A percentile compares a stretch with the other conserved stretches of the same genome.
phyloP scores from a whole-genome alignment of 2,797 vertebrate species.

The Sylvia borin region DNA sequence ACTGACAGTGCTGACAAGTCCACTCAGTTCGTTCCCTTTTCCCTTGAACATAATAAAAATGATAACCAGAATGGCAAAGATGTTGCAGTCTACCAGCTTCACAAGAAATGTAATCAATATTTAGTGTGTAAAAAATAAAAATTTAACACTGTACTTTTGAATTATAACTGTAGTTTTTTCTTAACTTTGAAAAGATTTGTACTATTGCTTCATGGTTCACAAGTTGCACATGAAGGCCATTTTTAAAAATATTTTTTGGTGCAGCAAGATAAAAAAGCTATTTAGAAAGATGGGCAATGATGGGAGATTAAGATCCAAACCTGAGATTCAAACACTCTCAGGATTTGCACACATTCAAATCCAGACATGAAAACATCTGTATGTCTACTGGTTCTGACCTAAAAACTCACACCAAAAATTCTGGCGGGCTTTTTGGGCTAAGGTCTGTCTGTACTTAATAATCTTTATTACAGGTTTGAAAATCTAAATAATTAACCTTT shows the following conservation, averaged over 20 bases:
- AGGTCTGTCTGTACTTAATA: neutral
- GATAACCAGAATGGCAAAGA: neutral
- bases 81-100: neutral
- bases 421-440: neutral
- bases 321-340: neutral
- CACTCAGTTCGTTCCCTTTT: neutral
- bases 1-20: neutral
- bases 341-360: neutral
- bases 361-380: neutral
- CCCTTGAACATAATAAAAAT: neutral
- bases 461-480: neutral
- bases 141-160: neutral
- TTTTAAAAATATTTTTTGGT: no score
- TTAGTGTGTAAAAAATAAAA: neutral
- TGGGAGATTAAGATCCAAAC: neutral
- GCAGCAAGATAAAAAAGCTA: neutral
- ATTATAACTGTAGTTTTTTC: neutral
- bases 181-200: neutral
- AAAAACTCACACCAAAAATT: neutral
- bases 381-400: neutral
- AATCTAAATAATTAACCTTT: neutral
- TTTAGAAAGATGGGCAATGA: neutral
- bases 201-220: neutral
- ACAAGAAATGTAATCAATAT: neutral
- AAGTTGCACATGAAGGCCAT: neutral